Evolutionary conservation across 2,113 vertebrate genomes (phyloP).

Genomic region (Aptenodytes forsteri): DNA sequence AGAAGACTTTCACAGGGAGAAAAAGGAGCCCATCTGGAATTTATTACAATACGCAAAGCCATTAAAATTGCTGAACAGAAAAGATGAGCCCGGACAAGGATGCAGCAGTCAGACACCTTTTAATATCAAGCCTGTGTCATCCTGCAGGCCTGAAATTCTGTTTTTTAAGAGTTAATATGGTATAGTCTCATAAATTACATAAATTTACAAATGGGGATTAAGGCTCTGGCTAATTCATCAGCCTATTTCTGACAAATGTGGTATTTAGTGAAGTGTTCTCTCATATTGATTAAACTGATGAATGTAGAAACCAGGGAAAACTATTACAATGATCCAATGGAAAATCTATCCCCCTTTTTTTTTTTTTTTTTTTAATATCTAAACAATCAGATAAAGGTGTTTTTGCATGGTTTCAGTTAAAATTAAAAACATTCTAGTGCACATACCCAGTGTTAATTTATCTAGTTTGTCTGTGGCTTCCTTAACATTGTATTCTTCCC

Average conservation of each 20-base stretch:
- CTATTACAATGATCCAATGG: not conserved
- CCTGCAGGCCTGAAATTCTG: not conserved
- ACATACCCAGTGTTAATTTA: not conserved
- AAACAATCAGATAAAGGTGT: not conserved
- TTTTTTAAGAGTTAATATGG: not conserved
- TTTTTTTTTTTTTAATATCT: not conserved
- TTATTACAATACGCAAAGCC: accelerated
- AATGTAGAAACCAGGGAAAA: not conserved
- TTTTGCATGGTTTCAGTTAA: not conserved
- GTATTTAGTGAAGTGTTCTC: not conserved
- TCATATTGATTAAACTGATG: not conserved
- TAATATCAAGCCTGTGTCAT: not conserved
- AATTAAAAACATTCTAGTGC: not conserved
- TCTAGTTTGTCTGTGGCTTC: not conserved
- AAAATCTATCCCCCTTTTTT: too few relatives aligned
- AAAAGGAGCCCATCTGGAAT: not conserved
- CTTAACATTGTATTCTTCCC: not conserved
- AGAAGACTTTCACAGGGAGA: not conserved
- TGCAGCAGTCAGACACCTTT: not conserved
- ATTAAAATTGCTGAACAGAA: not conserved
- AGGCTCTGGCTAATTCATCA: not conserved
- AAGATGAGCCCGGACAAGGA: not conserved
- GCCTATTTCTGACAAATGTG: not conserved
- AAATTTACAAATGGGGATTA: not conserved
- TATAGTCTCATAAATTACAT: not conserved